Percentiles rank a stretch among this genome's conserved stretches.
Evolutionary conservation across 2,797 vertebrate species (phyloP).

Genomic region (Sebastes jordani): DNA sequence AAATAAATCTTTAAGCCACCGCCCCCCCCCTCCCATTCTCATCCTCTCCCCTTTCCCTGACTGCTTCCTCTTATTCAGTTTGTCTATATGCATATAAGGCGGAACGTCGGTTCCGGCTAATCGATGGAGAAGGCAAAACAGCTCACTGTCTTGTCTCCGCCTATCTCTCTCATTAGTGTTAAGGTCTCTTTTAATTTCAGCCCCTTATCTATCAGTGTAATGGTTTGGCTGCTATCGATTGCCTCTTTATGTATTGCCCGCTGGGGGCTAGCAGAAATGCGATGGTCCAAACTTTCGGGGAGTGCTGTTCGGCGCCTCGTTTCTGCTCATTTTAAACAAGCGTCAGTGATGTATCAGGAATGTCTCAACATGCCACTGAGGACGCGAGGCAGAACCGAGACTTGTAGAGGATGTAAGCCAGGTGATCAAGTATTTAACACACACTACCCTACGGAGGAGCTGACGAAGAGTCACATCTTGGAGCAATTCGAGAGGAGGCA

Average conservation of each 20-base stretch:
- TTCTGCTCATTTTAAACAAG: not conserved
- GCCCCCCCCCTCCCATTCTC: not conserved
- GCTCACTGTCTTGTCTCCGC: slow-evolving; percentile 43
- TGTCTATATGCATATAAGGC: slow-evolving; percentile 39
- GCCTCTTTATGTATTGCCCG: slow-evolving; percentile 41
- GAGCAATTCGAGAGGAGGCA: slow-evolving; percentile 34
- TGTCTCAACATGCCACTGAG: not conserved
- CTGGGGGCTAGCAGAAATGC: not conserved
- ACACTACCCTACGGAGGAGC: not conserved
- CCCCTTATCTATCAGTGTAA: slow-evolving; percentile 76
- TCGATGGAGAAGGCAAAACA: slow-evolving; percentile 59
- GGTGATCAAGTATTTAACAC: slow-evolving; percentile 35
- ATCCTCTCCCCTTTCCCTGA: not conserved
- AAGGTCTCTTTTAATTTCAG: slow-evolving; percentile 73
- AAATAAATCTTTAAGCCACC: slow-evolving; percentile 67
- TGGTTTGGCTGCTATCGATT: slow-evolving; percentile 63
- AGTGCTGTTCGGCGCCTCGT: not conserved
- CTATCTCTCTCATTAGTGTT: slow-evolving; percentile 71
- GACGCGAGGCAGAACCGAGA: not conserved
- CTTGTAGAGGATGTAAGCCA: slow-evolving; percentile 4
- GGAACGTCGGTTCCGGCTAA: slow-evolving; percentile 44
- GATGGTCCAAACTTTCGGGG: not conserved
- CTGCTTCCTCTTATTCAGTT: slow-evolving; percentile 29
- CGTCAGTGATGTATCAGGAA: not conserved
- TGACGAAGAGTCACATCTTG: slow-evolving; percentile 15